Evolutionary conservation across 2,888 invertebrate species (phyloP), one percentile per base, ranked within the genome.

Genomic region (Eristalinus sepulchralis): DNA sequence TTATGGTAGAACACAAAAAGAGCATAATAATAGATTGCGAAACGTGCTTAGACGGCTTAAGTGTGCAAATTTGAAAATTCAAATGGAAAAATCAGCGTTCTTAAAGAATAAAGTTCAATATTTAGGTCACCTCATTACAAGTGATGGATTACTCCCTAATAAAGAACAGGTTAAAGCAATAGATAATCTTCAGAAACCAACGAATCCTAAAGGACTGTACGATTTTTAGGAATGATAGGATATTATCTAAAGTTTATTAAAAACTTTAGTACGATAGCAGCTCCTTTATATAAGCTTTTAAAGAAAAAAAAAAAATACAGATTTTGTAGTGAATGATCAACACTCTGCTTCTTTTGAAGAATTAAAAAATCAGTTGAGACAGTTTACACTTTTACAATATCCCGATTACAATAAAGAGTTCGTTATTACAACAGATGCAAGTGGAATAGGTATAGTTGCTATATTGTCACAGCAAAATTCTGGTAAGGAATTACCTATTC

Each of bases 21-120:
- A 88, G 89, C 20, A 86, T 22, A 22, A 36, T 13, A 22, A 36
- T 5, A 9, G 34, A 63, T 36, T 27, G 27, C 27, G 27, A 27
- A 27, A 27, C 5, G 27, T 27, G 27, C 27, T 27, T 5, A 27
- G 5, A 27, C 2, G 36, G 11, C n/a, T 63, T 22, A 36, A 34
- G 36, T 13, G 36, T 36, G 62, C 77, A 1, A 83, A 85, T 55
- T 53, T 85, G 0, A 85, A 86, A 66, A 22, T 88, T 4, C 85
- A 86, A 60, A 22, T 83, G 10, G 27, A 27, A 3, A 27, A 27
- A 27, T 27, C 27, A 27, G 27, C 2, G 27, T 27, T 27, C 5
- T 27, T 27, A 5, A 27, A 27, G 5, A 6, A 63, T 89, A 13
- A 91, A 91, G 88, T 89, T 90, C 75, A 87, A 88, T 47, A 88